phyloP scores from a whole-genome alignment of 2,888 invertebrate species.

The Tigriopus californicus region DNA sequence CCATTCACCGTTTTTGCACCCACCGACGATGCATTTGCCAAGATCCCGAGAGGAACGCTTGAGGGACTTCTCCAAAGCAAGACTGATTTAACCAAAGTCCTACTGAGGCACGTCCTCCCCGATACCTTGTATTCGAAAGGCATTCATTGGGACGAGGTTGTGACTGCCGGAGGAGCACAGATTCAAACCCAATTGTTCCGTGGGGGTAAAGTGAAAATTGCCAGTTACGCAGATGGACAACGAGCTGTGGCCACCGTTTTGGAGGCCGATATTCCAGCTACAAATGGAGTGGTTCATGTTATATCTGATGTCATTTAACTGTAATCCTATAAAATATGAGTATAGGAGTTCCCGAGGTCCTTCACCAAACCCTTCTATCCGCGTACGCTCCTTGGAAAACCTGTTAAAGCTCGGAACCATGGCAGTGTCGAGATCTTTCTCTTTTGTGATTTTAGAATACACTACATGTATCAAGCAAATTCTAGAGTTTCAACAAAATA shows the following conservation, averaged over 20 bases:
- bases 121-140: not conserved
- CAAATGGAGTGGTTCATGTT: slow-evolving; percentile 11
- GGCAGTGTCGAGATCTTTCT: too few relatives aligned
- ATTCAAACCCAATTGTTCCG: not conserved
- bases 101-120: slow-evolving; percentile 6
- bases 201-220: not conserved
- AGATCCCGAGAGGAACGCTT: not conserved
- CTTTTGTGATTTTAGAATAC: too few relatives aligned
- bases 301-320: not conserved
- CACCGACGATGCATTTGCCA: slow-evolving; percentile 5
- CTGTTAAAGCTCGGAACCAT: too few relatives aligned
- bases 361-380: too few relatives aligned
- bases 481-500: too few relatives aligned
- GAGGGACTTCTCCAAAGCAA: not conserved
- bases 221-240: not conserved
- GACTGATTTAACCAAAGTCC: not conserved
- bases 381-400: too few relatives aligned
- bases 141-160: not conserved
- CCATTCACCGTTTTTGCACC: slow-evolving; percentile 12
- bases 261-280: not conserved
- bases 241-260: not conserved
- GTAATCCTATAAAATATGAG: too few relatives aligned
- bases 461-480: too few relatives aligned
- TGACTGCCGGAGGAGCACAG: not conserved
- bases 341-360: too few relatives aligned